These are phyloP conservation scores for Micropterix aruncella DNA, from an alignment of 2,888 invertebrate genomes.

Conservation along the genomic window DNA sequence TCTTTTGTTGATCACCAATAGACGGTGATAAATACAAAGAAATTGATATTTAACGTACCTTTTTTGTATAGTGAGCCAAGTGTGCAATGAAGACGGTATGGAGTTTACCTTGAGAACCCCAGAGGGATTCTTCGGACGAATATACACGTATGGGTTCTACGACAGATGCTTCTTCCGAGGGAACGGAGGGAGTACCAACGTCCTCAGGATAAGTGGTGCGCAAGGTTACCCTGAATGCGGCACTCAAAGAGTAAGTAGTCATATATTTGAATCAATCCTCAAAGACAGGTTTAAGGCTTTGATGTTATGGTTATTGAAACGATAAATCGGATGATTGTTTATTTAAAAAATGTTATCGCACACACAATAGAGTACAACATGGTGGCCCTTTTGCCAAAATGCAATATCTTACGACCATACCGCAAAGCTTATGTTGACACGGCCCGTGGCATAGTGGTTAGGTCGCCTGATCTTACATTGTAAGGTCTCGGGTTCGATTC, in stretches of 20 bases:
- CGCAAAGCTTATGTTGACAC: too few species aligned
- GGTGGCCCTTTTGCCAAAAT: too few species aligned
- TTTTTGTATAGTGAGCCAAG: constrained; percentile 79
- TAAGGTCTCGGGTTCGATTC: too few species aligned
- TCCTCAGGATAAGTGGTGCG: constrained; percentile 72
- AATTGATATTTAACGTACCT: too few species aligned
- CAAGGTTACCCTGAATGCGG: constrained; percentile 92
- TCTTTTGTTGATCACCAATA: constrained; percentile 6
- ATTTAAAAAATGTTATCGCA: too few species aligned
- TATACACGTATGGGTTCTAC: constrained; percentile 86
- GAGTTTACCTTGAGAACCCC: constrained; percentile 80
- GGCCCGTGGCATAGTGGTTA: too few species aligned
- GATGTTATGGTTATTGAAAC: too few species aligned
- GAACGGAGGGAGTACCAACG: constrained; percentile 73
- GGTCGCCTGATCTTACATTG: too few species aligned
- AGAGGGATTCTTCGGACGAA: constrained; percentile 79
- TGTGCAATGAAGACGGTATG: constrained; percentile 89
- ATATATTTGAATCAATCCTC: constrained; percentile 5
- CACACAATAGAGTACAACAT: too few species aligned
- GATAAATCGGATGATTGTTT: too few species aligned
- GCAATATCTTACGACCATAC: too few species aligned
- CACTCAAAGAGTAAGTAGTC: constrained; percentile 55
- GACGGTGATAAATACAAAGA: too few species aligned
- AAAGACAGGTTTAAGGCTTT: constrained; percentile 2
- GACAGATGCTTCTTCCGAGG: constrained; percentile 85